These are phyloP conservation scores for Margaritifera margaritifera DNA, from an alignment of 2,888 invertebrate species.

Conservation along the genomic window DNA sequence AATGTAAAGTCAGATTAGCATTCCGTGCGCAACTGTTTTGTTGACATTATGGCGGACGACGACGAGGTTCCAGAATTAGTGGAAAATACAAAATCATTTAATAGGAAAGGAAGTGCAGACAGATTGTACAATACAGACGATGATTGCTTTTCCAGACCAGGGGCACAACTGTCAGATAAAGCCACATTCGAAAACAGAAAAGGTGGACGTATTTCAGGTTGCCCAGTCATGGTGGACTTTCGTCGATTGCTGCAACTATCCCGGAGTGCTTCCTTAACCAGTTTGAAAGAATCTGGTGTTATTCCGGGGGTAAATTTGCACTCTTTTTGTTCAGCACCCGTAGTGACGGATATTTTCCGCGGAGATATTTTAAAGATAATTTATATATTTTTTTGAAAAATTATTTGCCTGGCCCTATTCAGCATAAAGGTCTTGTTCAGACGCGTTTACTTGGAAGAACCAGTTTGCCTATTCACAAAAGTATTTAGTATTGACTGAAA, in stretches of 20 bases:
- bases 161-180: conserved; percentile 58
- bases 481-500: too few species aligned
- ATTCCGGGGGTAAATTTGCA: conserved; percentile 44
- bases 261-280: conserved; percentile 28
- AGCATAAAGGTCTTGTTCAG: too few species aligned
- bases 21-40: conserved; percentile 58
- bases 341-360: background rate
- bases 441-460: too few species aligned
- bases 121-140: conserved; percentile 18
- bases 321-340: background rate
- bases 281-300: conserved; percentile 34
- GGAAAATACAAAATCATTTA: conserved; percentile 3
- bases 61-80: conserved; percentile 9
- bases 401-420: too few species aligned
- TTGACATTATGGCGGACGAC: conserved; percentile 62
- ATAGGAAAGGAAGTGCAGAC: conserved; percentile 5
- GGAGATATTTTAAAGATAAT: too few species aligned
- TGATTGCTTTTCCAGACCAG: conserved; percentile 50
- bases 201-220: conserved; percentile 49
- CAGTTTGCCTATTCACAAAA: too few species aligned
- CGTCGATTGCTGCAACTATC: conserved; percentile 54
- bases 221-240: conserved; percentile 65
- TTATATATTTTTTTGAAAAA: too few species aligned
- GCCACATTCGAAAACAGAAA: conserved; percentile 51
- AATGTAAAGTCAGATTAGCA: conserved; percentile 15